A percentile compares a stretch with the other conserved stretches of the same genome.
Conservation (phyloP, 37 sponge, comb jelly and placozoan genomes). For the Chondrosia reniformis region DNA sequence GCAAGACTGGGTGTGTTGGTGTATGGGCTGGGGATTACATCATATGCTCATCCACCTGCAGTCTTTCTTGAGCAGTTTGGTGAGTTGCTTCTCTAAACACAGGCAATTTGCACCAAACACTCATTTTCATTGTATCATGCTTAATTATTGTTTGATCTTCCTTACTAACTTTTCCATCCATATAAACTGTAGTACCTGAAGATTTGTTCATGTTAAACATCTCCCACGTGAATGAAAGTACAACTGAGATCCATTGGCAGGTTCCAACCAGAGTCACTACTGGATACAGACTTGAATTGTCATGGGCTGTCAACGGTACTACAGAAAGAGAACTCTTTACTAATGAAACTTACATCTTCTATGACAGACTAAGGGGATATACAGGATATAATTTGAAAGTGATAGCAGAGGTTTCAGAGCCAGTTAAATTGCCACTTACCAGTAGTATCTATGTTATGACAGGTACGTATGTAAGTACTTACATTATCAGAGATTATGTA, state of each 20-base stretch:
- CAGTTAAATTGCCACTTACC: conserved; percentile 7
- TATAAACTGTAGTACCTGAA: background rate
- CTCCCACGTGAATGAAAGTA: background rate
- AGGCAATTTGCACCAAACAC: background rate
- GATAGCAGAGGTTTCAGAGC: background rate
- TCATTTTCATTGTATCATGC: background rate
- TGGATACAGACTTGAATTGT: too few species aligned
- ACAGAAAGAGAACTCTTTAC: background rate
- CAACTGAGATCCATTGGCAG: too few species aligned
- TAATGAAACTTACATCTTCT: background rate
- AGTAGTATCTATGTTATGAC: background rate
- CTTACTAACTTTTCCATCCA: background rate
- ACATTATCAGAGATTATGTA: background rate
- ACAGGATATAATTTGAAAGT: background rate
- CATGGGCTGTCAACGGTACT: too few species aligned
- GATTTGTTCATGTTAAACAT: conserved; percentile 6
- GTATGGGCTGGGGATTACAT: background rate
- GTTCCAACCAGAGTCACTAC: too few species aligned
- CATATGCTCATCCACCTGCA: conserved; percentile 5
- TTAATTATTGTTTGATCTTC: background rate
- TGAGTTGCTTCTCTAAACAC: background rate
- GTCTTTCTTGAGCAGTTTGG: too few species aligned
- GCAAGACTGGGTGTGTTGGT: conserved; percentile 3
- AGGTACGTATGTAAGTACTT: conserved; percentile 6
- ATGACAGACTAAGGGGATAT: background rate